Percentiles rank a stretch among this genome's conserved stretches.
phyloP scores from a whole-genome alignment of 2,113 vertebrate species.

The Oxyura jamaicensis region DNA sequence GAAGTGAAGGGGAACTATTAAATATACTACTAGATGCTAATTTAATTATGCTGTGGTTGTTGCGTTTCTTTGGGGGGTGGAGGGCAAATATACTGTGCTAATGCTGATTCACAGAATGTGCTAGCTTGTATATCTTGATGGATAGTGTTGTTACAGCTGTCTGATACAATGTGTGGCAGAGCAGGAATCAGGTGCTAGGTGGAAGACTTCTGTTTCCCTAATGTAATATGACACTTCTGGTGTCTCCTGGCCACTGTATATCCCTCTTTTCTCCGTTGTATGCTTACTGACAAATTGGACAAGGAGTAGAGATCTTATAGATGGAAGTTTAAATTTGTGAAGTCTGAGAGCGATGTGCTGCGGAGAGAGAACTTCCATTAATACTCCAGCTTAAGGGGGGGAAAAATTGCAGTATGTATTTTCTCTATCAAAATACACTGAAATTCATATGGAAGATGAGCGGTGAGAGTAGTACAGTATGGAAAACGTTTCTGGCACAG shows the following conservation, averaged over 20 bases:
- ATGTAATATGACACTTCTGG: rapidly evolving
- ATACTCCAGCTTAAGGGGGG: not conserved
- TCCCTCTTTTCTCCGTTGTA: not conserved
- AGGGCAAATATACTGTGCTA: not conserved
- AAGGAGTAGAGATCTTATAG: not conserved
- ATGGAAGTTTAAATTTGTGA: not conserved
- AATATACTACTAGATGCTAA: rapidly evolving
- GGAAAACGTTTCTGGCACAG: not conserved
- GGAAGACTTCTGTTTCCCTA: not conserved
- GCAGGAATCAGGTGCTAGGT: rapidly evolving
- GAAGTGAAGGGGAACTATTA: rapidly evolving
- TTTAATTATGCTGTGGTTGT: no score
- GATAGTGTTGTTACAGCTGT: not conserved
- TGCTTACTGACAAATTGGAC: not conserved
- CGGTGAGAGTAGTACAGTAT: not conserved
- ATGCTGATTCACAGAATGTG: not conserved
- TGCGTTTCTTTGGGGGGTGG: no score
- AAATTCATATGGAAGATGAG: not conserved
- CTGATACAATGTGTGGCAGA: rapidly evolving
- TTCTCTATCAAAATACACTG: not conserved
- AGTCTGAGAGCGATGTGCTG: not conserved
- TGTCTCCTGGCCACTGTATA: no score
- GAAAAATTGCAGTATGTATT: not conserved
- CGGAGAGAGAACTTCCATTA: not conserved
- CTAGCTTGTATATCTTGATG: rapidly evolving